Evolutionary conservation across 1,140 invertebrate genomes (phyloP), one percentile per base, ranked within the genome.

Genomic region (Kradibia gibbosae): DNA sequence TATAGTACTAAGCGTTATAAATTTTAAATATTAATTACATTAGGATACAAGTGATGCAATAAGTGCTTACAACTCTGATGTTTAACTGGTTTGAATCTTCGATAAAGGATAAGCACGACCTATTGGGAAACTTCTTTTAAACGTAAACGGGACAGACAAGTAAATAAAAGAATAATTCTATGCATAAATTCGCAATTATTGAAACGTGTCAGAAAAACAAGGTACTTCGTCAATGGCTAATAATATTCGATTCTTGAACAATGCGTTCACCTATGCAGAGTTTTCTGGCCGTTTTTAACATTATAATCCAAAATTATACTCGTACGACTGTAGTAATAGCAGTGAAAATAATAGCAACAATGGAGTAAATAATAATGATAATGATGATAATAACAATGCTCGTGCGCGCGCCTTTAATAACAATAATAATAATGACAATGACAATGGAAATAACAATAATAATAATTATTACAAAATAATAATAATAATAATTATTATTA

Each of bases 101-200:
- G 28, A 39, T 39, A 50, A 22, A 36, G 22, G 17, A 65, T 34
- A 65, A 34, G 34, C 17, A 13, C 20, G 60, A 67, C 65, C 28
- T 50, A 67, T 31, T 77, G 17, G 13, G 34, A 13, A 70, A 70
- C 31, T 78, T 78, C 28, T 53, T 13, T 39, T 53, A 36, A 53
- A 78, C 10, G 22, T 78, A 36, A 53, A 78, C 10, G 22, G 67
- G 22, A 70, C 20, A 25, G 57, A 78, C 42, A 78, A 28, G 45
- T 39, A 25, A 74, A 74, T 25, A 67, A 74, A 34, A 39, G 28
- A 53, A 67, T 20, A 67, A 80, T 80, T 67, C 71, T 74, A 67
- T 74, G 72, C 57, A 74, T 80, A 74, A 71, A 80, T 74, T 80
- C 71, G 74, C 78, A 80, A 80, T 80, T 74, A 74, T 65, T 55